These are phyloP conservation scores for Pomatostomus ruficeps DNA, from an alignment of 2,113 vertebrate species.

Conservation along the genomic window DNA sequence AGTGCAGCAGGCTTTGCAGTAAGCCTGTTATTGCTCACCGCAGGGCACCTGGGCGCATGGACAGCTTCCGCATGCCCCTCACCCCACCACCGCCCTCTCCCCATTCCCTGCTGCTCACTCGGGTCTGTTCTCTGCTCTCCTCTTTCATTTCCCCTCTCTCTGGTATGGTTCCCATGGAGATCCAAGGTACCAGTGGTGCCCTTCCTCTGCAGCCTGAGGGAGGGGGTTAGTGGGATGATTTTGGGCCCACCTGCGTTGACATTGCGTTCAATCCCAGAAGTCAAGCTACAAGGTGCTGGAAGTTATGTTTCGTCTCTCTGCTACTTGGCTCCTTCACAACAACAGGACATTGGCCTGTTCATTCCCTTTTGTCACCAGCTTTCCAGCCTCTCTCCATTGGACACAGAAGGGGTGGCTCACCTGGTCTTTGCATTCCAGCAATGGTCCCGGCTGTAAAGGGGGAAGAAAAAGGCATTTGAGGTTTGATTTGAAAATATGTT, in stretches of 20 bases:
- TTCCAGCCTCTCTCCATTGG: background rate
- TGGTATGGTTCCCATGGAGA: background rate
- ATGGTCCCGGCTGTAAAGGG: background rate
- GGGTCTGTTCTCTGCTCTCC: background rate
- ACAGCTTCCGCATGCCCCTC: accelerated
- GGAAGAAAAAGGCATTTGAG: background rate
- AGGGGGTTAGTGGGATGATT: background rate
- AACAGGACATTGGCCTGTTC: background rate
- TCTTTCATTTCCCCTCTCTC: background rate
- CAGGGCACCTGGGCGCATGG: accelerated
- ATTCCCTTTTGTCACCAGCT: background rate
- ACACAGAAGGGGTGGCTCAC: accelerated
- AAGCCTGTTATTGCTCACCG: background rate
- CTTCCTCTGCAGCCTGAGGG: background rate
- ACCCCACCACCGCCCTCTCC: background rate
- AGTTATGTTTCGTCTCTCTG: background rate
- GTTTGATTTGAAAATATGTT: background rate
- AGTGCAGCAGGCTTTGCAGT: background rate
- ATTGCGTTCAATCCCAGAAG: background rate
- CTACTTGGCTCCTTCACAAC: background rate
- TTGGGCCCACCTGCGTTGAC: background rate
- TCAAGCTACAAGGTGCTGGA: background rate
- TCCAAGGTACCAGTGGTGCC: background rate
- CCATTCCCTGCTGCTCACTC: accelerated
- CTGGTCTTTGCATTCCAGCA: background rate